Percentiles rank a stretch among this genome's conserved stretches.
phyloP scores from a whole-genome alignment of 2,888 invertebrate species.

The Rosalia funebris region DNA sequence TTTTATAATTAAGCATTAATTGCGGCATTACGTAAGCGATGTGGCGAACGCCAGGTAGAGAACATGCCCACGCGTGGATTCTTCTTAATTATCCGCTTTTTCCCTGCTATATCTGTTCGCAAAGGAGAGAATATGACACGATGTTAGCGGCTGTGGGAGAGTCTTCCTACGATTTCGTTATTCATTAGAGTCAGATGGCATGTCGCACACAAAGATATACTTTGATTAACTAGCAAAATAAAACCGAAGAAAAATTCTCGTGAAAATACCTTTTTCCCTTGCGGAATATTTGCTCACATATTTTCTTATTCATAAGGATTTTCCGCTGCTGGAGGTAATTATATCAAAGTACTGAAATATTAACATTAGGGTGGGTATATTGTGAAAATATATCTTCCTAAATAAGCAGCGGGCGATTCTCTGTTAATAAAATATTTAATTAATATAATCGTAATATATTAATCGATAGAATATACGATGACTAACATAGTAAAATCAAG shows the following conservation, averaged over 20 bases:
- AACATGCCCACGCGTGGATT: too few relatives aligned
- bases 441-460: background rate
- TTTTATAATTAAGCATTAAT: conserved; percentile 24
- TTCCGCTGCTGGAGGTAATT: background rate
- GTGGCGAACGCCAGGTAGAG: too few relatives aligned
- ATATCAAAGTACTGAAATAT: background rate
- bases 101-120: too few relatives aligned
- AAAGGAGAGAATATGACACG: too few relatives aligned
- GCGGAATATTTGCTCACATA: background rate
- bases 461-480: too few relatives aligned
- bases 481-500: too few relatives aligned
- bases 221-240: background rate
- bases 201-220: background rate
- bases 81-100: too few relatives aligned
- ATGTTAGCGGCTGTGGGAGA: too few relatives aligned
- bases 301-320: background rate
- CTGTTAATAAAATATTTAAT: background rate
- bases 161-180: background rate
- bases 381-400: background rate
- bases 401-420: background rate
- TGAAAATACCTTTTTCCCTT: background rate
- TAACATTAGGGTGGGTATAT: background rate
- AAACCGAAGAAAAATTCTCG: background rate
- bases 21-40: too few relatives aligned
- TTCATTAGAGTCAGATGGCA: background rate